A percentile compares a stretch with the other conserved stretches of the same genome.
These are phyloP conservation scores for Rhipidura dahli DNA, from an alignment of 2,113 vertebrate genomes.

Conservation along the genomic window DNA sequence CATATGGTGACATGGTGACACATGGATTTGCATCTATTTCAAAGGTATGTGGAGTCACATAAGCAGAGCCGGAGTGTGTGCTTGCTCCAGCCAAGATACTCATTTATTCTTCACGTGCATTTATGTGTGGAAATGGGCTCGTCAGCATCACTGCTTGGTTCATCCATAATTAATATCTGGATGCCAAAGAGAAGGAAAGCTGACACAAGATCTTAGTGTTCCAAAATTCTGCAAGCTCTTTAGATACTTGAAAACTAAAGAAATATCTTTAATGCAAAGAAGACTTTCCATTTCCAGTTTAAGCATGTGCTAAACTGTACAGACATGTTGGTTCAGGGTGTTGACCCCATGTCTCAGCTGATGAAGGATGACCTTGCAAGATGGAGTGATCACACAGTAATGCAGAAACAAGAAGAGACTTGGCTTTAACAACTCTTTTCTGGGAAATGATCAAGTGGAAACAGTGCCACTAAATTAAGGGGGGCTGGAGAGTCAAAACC, in stretches of 20 bases:
- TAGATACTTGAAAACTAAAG: not conserved
- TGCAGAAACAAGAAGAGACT: not conserved
- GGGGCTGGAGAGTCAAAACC: not conserved
- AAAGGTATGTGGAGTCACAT: not conserved
- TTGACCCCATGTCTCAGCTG: not conserved
- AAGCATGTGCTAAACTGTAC: not conserved
- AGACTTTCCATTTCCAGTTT: not conserved
- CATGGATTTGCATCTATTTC: not conserved
- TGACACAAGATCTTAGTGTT: not conserved
- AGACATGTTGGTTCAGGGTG: not conserved
- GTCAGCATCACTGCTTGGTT: fast-evolving
- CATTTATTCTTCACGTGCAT: not conserved
- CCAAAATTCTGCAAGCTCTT: not conserved
- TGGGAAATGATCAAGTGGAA: not conserved
- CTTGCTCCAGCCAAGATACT: not conserved
- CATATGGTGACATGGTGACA: not conserved
- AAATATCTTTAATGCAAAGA: not conserved
- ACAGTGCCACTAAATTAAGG: not conserved
- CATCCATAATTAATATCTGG: slow-evolving; percentile 9
- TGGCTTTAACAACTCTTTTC: not conserved
- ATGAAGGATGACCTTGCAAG: not conserved
- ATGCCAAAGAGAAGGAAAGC: not conserved
- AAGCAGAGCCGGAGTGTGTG: not conserved
- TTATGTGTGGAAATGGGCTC: not conserved
- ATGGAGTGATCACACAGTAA: not conserved